Conservation (phyloP, 2,888 invertebrate genomes). For the Andrena praecox region DNA sequence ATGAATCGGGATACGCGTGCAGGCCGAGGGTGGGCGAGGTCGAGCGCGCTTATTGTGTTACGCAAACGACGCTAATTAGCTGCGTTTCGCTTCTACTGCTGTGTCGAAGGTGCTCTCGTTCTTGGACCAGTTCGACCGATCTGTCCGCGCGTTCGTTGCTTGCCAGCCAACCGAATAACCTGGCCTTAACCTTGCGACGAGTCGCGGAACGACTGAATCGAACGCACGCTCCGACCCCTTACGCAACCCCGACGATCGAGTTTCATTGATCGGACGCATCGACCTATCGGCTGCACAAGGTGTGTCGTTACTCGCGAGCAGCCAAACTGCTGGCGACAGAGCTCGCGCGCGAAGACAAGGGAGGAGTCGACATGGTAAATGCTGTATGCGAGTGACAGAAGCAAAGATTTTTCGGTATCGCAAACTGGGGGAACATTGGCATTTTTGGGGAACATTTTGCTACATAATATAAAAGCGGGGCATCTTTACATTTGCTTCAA, state of each 20-base stretch:
- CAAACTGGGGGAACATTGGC: no score
- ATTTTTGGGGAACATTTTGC: no score
- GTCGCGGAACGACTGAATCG: constrained; percentile 29
- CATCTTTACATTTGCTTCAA: no score
- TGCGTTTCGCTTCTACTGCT: constrained; percentile 15
- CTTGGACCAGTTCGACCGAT: constrained; percentile 50
- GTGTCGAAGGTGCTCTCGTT: constrained; percentile 40
- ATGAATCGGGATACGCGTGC: neutral
- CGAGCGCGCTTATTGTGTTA: constrained; percentile 54
- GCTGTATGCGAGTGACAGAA: no score
- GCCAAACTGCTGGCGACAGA: no score
- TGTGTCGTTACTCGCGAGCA: neutral
- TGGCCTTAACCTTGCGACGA: constrained; percentile 65
- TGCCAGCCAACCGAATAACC: constrained; percentile 64
- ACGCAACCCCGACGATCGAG: constrained; percentile 10
- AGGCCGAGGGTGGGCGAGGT: constrained; percentile 39
- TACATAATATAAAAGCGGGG: no score
- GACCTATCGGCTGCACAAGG: neutral
- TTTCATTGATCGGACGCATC: neutral
- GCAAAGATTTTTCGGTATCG: no score
- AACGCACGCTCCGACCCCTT: neutral
- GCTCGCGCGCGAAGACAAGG: no score
- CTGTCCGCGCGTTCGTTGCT: constrained; percentile 34
- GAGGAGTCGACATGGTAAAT: no score
- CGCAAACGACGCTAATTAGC: constrained; percentile 52